These are phyloP conservation scores for Stenopsyche tienmushanensis DNA, from an alignment of 1,140 invertebrate species.

Conservation along the genomic window DNA sequence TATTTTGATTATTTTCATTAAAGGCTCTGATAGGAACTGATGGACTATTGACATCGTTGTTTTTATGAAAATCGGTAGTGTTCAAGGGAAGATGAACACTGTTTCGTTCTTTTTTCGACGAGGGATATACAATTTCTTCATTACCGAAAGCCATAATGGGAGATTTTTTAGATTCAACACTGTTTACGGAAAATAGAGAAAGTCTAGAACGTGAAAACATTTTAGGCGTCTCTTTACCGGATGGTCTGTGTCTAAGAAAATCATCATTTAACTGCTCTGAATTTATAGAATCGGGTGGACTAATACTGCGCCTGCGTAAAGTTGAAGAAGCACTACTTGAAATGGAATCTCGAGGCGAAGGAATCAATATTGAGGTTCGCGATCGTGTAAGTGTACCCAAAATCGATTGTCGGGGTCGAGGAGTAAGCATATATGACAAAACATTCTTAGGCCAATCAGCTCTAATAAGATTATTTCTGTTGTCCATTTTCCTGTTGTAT, in stretches of 20 bases:
- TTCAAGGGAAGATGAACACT: background rate
- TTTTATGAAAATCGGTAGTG: background rate
- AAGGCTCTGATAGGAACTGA: background rate
- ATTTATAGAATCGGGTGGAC: constrained; percentile 10
- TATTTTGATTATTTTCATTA: background rate
- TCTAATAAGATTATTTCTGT: constrained; percentile 48
- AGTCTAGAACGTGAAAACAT: background rate
- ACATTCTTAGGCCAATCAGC: constrained; percentile 55
- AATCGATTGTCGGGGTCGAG: constrained; percentile 54
- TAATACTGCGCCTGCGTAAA: constrained; percentile 15
- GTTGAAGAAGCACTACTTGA: background rate
- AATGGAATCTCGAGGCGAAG: constrained; percentile 8
- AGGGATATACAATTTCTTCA: no score
- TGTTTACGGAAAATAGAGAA: constrained; percentile 3
- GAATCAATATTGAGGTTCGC: constrained; percentile 50
- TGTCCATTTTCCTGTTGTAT: constrained; percentile 51
- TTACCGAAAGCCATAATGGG: constrained; percentile 20
- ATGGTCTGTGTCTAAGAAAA: constrained; percentile 15
- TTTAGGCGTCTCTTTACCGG: background rate
- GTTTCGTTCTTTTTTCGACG: background rate
- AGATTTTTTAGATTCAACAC: constrained; percentile 1
- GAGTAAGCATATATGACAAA: constrained; percentile 52
- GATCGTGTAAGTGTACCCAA: constrained; percentile 57
- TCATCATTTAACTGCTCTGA: no score
- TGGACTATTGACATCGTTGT: background rate